Percentiles rank a stretch among this genome's conserved stretches.
phyloP scores from a whole-genome alignment of 2,888 invertebrate genomes.

The Sepiola atlantica region DNA sequence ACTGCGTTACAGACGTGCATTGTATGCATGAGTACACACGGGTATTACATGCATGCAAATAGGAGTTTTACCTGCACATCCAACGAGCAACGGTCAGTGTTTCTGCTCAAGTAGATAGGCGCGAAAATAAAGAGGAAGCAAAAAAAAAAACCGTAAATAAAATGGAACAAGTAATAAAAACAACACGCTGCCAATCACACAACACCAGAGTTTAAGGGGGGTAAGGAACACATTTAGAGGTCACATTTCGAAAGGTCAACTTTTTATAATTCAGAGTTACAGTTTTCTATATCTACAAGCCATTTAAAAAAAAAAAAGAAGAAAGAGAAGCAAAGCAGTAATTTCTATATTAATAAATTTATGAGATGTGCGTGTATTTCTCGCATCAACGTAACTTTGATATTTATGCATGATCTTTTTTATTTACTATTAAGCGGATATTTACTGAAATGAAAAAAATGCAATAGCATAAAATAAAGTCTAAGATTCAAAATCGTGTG shows the following conservation, averaged over 20 bases:
- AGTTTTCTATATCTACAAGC: background rate
- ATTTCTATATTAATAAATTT: background rate
- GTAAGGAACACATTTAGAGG: background rate
- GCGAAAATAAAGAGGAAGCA: constrained; percentile 34
- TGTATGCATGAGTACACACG: background rate
- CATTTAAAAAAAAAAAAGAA: background rate
- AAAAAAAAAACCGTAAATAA: background rate
- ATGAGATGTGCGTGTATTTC: too few relatives aligned
- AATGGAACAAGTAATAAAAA: background rate
- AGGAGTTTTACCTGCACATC: constrained; percentile 43
- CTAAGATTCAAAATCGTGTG: too few relatives aligned
- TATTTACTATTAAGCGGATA: too few relatives aligned
- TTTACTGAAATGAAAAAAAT: too few relatives aligned
- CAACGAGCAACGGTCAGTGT: constrained; percentile 39
- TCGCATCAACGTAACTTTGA: too few relatives aligned
- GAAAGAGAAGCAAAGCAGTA: background rate
- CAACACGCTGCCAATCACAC: background rate
- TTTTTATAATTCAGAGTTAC: background rate
- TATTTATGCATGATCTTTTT: too few relatives aligned
- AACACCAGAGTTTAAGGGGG: background rate
- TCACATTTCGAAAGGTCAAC: background rate
- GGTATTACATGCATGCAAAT: constrained; percentile 20
- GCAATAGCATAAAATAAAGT: too few relatives aligned
- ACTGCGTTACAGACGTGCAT: background rate
- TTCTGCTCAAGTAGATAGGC: constrained; percentile 41